Conservation (phyloP, 2,113 vertebrate species). For the Mastomys natalensis region DNA sequence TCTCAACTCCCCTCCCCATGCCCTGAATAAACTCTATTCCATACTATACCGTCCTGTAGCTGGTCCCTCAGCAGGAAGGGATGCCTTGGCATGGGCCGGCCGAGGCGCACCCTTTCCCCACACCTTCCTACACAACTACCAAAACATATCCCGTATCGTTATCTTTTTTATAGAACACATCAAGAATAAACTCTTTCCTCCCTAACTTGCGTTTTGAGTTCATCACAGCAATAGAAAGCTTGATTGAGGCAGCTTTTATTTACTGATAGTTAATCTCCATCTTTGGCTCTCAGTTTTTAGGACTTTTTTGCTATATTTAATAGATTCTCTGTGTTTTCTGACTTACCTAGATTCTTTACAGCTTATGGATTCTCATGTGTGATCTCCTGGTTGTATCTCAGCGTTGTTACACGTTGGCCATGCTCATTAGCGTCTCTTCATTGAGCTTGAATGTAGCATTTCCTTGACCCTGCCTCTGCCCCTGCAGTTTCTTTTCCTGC, state of each 20-base stretch:
- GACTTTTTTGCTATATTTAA: background rate
- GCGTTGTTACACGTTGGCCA: background rate
- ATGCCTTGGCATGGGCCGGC: too few species aligned
- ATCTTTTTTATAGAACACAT: too few species aligned
- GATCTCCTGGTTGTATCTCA: background rate
- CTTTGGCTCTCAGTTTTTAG: background rate
- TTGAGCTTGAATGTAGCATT: background rate
- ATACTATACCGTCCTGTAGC: too few species aligned
- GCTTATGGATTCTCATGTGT: background rate
- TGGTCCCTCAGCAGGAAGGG: too few species aligned
- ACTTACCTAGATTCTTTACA: background rate
- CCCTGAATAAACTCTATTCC: too few species aligned
- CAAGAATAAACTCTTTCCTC: background rate
- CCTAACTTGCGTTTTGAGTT: background rate
- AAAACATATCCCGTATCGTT: too few species aligned
- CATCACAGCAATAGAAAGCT: background rate
- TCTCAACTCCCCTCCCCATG: too few species aligned
- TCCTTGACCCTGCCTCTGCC: background rate
- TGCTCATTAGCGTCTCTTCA: background rate
- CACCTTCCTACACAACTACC: too few species aligned
- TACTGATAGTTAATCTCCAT: background rate
- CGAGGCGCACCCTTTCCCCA: too few species aligned
- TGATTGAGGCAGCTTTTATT: background rate
- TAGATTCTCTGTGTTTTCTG: background rate
- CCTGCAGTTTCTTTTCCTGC: background rate